Percentiles rank a stretch among this genome's conserved stretches.
These are phyloP conservation scores for Macrotis lagotis DNA, from an alignment of 2,113 vertebrate genomes.

Conservation along the genomic window DNA sequence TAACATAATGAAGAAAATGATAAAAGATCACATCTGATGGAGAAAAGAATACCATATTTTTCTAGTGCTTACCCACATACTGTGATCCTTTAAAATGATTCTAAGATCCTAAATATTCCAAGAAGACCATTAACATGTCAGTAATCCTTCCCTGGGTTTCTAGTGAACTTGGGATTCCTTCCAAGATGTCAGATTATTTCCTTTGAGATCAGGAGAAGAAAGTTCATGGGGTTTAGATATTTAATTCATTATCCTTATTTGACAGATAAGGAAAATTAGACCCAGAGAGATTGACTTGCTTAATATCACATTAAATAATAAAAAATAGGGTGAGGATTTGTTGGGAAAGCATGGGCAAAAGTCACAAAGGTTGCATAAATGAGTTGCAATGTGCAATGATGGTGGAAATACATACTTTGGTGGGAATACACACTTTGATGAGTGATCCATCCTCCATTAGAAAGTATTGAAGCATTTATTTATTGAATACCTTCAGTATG, in stretches of 20 bases:
- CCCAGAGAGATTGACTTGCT: neutral
- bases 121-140: neutral
- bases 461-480: neutral
- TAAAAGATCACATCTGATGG: conserved; percentile 78
- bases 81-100: no score
- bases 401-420: neutral
- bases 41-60: neutral
- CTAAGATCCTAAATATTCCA: neutral
- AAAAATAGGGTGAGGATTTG: no score
- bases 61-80: neutral
- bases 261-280: neutral
- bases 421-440: neutral
- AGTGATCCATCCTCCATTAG: neutral
- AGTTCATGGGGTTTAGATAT: neutral
- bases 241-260: neutral
- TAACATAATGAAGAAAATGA: conserved; percentile 74
- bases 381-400: neutral
- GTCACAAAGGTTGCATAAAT: neutral
- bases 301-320: neutral
- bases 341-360: neutral
- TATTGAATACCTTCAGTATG: neutral
- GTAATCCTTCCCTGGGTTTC: neutral
- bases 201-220: no score
- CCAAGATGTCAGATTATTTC: neutral
- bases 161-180: neutral